Conservation (phyloP, 2,113 vertebrate genomes). For the Delphinus delphis region DNA sequence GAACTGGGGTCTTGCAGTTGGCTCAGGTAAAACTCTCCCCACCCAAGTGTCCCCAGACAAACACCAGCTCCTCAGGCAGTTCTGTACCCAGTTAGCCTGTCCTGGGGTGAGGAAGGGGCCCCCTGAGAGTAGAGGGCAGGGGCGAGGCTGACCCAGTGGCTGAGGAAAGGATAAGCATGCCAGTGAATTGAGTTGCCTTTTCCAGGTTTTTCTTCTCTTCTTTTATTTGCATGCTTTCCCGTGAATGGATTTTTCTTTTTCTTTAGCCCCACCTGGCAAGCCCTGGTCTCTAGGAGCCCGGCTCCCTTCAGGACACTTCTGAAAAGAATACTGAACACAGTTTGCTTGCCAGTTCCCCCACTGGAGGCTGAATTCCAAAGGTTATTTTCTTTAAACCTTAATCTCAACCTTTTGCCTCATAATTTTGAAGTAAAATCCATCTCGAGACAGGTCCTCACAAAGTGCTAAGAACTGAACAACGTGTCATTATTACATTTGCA, state of each 20-base stretch:
- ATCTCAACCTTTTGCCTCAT: slow-evolving; percentile 1
- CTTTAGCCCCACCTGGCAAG: background rate
- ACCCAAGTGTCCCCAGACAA: too few species aligned
- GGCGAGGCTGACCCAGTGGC: background rate
- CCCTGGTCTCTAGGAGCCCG: background rate
- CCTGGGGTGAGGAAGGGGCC: background rate
- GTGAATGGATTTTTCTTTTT: background rate
- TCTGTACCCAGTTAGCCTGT: background rate
- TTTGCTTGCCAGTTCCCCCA: background rate
- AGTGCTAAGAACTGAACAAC: slow-evolving; percentile 1
- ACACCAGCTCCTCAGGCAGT: too few species aligned
- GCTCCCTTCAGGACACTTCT: background rate
- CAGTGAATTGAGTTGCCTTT: background rate
- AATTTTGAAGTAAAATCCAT: slow-evolving; percentile 51
- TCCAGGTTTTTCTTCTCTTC: background rate
- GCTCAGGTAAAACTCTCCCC: background rate
- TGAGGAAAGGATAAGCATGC: background rate
- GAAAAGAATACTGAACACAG: background rate
- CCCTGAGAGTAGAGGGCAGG: background rate
- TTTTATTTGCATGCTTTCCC: background rate
- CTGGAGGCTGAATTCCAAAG: slow-evolving; percentile 53
- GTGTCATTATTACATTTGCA: background rate
- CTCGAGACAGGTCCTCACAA: background rate
- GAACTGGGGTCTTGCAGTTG: fast-evolving
- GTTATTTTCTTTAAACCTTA: slow-evolving; percentile 55